Evolutionary conservation across 2,888 invertebrate genomes (phyloP), one percentile per base, ranked within the genome.

Genomic region (Gasteruption jaculator): DNA sequence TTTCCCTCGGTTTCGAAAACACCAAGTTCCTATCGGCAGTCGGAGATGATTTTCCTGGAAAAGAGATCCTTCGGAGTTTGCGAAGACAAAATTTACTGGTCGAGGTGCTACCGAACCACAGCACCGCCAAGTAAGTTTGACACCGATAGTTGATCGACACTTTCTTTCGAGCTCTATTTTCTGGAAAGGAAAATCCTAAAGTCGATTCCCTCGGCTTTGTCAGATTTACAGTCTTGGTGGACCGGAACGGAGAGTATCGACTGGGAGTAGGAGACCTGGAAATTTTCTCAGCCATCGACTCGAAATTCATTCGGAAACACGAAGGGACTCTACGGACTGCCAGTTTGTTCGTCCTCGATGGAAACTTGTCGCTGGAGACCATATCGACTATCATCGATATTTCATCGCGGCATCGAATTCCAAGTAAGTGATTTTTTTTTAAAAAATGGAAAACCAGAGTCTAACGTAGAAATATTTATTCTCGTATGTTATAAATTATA

Each of bases 211-310:
- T n/a, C n/a, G n/a, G n/a, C 40, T 31, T 34, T 26, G 25, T 63
- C n/a, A 82, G 85, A 18, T 92, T 90, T 64, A 82, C 83, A 0
- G 83, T 85, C 5, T 71, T 93, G 6, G 74, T 94, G 43, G 83
- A 89, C 62, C 67, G 73, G 1, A 65, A 63, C 5, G 93, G 94
- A 0, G 90, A 92, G 55, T 88, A 91, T 58, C 74, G 80, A 38
- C 76, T 90, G 37, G 82, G 89, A 0, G 74, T 94, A 37, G 92
- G 91, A 0, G 90, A 93, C 64, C 90, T 92, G 89, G 78, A 76
- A 29, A 80, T 89, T 15, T 90, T 93, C 63, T 65, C 75, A 8
- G 70, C 75, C 47, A 85, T 95, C 41, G 79, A 81, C 5, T 73
- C 81, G 0, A 73, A 82, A 41, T 65, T 82, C 61, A 82, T 86